Evolutionary conservation across 2,113 vertebrate genomes (phyloP), one percentile per base, ranked within the genome.

Genomic region (Phalacrocorax carbo): DNA sequence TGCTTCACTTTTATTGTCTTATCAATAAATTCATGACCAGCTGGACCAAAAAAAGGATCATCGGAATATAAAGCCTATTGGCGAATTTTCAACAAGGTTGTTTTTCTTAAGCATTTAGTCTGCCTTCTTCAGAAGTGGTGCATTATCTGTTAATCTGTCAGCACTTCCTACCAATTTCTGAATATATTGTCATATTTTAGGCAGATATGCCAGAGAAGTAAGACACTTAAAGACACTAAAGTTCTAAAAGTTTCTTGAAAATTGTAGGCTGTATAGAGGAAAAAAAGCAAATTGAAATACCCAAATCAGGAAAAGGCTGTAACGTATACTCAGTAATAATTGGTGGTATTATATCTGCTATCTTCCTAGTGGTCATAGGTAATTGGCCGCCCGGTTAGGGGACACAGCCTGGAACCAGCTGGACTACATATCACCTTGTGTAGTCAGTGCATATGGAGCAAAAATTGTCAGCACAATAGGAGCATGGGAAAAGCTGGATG

Each of bases 41-140:
- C 8, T 58, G 57, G 58, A 38, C 11, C 36, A 72, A 52, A 79
- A 77, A 78, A 49, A 19, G 2, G 5, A 40, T 34, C 36, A 5
- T 51, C 14, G 55, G 29, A 36, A 36, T 26, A 10, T 3, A 49
- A 66, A 66, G 14, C 3, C 0, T 18, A 34, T 5, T 36, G 12
- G 34, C 40, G 21, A 69, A 44, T 80, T 80, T 82, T n/a, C 27
- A 58, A 1, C 3, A 27, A 26, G 7, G 16, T 26, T 42, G 11
- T 25, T 57, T 68, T 69, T 49, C 62, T 60, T 70, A 32, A 73
- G 46, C 2, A 19, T 78, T 86, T 51, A 4, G 0, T 21, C 23
- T 87, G 42, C 17, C 19, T 82, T 70, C 30, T 66, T 22, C 27
- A 62, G 77, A 32, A 27, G 2, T 2, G 2, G 2, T 6, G 5